Conservation (phyloP, 2,797 vertebrate species). For the Oreochromis grahami region DNA sequence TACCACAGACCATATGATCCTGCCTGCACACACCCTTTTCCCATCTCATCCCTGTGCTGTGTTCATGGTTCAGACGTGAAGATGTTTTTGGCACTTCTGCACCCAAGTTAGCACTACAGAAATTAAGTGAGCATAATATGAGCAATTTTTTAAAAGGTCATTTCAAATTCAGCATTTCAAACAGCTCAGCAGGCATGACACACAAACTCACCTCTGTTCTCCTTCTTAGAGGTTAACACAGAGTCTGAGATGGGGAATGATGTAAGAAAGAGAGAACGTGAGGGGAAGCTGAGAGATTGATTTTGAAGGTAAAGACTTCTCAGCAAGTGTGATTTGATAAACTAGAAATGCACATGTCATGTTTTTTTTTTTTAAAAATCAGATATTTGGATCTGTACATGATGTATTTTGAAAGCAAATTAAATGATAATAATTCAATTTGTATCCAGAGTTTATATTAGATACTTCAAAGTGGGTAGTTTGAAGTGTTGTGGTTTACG, state of each 20-base stretch:
- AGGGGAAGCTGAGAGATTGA: not conserved
- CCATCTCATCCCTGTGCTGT: not conserved
- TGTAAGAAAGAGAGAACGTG: not conserved
- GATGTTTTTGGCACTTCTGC: not conserved
- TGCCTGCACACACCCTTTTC: not conserved
- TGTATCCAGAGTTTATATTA: not conserved
- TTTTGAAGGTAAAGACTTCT: not conserved
- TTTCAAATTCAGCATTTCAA: not conserved
- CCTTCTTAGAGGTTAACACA: not conserved
- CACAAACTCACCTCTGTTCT: not conserved
- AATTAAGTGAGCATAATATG: not conserved
- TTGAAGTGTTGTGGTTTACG: not conserved
- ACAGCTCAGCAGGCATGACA: not conserved
- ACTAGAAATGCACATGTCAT: not conserved
- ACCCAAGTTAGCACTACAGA: not conserved
- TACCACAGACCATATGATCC: not conserved
- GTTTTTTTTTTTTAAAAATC: not conserved
- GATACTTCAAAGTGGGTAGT: not conserved
- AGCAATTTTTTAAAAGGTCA: not conserved
- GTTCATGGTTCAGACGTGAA: not conserved
- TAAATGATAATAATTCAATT: not conserved
- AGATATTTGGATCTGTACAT: not conserved
- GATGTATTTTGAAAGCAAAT: not conserved
- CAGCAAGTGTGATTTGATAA: not conserved
- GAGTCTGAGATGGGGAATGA: not conserved